Base-by-base conservation (phyloP, 2,888 invertebrate genomes). In the Tetrapedia diversipes region DNA sequence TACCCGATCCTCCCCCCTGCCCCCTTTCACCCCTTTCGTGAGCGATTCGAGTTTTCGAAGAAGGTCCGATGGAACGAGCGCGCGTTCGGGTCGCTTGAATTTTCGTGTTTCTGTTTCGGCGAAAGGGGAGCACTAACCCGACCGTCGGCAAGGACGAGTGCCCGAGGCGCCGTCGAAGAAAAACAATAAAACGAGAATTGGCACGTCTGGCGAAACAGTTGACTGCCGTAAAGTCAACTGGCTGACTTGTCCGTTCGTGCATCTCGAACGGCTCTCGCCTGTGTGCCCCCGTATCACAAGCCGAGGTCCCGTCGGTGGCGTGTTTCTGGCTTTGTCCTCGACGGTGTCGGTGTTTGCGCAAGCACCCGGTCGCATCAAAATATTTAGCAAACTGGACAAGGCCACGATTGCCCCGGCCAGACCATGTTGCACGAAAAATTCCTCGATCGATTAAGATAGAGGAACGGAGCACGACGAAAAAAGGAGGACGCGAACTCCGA, bases 121-220 rank as follows among this genome's bases (percentile, higher is more conserved):
- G 77, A 83, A 84, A 73, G 71, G 82, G 60, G 85, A 84, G 68
- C 85, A 79, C 51, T 83, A 84, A 83, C 74, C 83, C 79, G 83
- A 79, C 68, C 64, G 72, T 73, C 79, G 84, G 82, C 84, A 85
- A 84, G 83, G 85, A 85, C 84, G 84, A 73, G 72, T 66, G 76
- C 63, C 37, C 51, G 70, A 66, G 74, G 67, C 80, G 80, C 65
- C 75, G 79, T 24, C 85, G 70, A 83, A 85, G 83, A 84, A 75
- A 81, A 85, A 84, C 81, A 84, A 85, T 83, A 83, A 84, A 81
- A 83, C 77, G 79, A 77, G 83, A 84, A 84, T 85, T 84, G 81
- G 85, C 73, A 85, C 83, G 84, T 85, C 84, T 84, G 84, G 84
- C 85, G 83, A 85, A 83, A 84, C 83, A 81, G 82, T 85, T 84